Evolutionary conservation across 2,113 vertebrate genomes (phyloP), one percentile per base, ranked within the genome.

Genomic region (Cynocephalus volans): DNA sequence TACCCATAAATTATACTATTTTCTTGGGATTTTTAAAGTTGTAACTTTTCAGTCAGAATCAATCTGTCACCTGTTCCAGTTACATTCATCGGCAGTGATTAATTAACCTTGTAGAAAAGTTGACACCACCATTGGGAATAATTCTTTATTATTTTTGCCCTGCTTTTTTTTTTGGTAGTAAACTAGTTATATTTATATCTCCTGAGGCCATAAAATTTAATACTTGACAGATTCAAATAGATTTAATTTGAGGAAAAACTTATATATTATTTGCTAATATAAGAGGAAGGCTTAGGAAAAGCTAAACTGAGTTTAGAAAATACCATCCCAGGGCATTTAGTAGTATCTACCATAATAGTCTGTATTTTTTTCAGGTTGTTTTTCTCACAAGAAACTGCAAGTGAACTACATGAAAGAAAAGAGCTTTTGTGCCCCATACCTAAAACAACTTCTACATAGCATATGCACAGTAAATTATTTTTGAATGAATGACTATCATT

Each of bases 41-140:
- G 64, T 90, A 73, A 87, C 85, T 95, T 96, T 56, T 70, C 70
- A 87, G 50, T 96, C 86, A 88, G 54, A 86, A 79, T 93, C 82
- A 96, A 17, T 83, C 93, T 88, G 64, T 75, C 52, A 69, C 45
- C 45, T 95, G 45, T 88, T 97, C 26, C 82, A 81, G 77, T 83
- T 65, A 91, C 77, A 75, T 50, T 95, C 93, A 95, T 93, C 54
- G 80, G 21, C 76, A 58, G 45, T 96, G 95, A 96, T 96, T 97
- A 97, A 95, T 96, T 96, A 91, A 97, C 77, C 72, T 95, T 93
- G 82, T 56, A 82, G 45, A 97, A 97, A 97, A 93, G 45, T 56
- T 96, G 95, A 95, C 90, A 80, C 76, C 87, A 72, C 86, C 73
- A 36, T 36, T 81, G 96, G 90, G 93, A 95, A 96, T 96, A 90